Percentiles rank a stretch among this genome's conserved stretches.
These are phyloP conservation scores for Clarias gariepinus DNA, from an alignment of 2,113 vertebrate genomes.

Conservation along the genomic window DNA sequence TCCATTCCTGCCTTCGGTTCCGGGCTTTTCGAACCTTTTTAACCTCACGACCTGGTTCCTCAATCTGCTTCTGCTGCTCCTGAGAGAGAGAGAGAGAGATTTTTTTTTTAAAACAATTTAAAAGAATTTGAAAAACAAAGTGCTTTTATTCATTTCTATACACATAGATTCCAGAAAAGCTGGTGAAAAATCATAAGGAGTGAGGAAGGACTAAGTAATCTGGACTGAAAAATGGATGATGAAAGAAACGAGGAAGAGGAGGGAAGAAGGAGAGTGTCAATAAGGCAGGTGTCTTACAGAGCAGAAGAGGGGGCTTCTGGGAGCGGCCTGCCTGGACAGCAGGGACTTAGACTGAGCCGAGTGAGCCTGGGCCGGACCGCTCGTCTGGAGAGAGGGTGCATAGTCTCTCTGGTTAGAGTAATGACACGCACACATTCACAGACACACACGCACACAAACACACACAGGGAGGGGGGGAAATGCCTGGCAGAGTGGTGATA, in stretches of 20 bases:
- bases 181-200: constrained; percentile 19
- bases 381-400: constrained; percentile 70
- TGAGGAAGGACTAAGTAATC: constrained; percentile 1
- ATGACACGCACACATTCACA: constrained; percentile 16
- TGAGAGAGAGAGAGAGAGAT: constrained; percentile 52
- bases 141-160: constrained; percentile 1
- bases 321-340: constrained; percentile 73
- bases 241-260: constrained; percentile 16
- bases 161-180: constrained; percentile 26
- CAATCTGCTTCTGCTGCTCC: constrained; percentile 89
- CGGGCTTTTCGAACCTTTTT: constrained; percentile 93
- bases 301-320: constrained; percentile 76
- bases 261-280: constrained; percentile 46
- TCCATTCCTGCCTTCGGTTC: constrained; percentile 91
- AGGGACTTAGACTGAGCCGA: constrained; percentile 70
- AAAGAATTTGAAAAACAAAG: constrained; percentile 16
- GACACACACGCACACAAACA: background rate
- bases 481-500: constrained; percentile 10
- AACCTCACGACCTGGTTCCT: constrained; percentile 86
- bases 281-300: constrained; percentile 72
- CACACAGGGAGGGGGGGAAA: background rate
- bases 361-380: constrained; percentile 73
- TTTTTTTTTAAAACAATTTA: background rate
- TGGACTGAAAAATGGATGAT: background rate
- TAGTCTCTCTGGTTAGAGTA: constrained; percentile 49